A percentile compares a stretch with the other conserved stretches of the same genome.
Conservation (phyloP, 1,140 invertebrate genomes). For the Sitodiplosis mosellana region DNA sequence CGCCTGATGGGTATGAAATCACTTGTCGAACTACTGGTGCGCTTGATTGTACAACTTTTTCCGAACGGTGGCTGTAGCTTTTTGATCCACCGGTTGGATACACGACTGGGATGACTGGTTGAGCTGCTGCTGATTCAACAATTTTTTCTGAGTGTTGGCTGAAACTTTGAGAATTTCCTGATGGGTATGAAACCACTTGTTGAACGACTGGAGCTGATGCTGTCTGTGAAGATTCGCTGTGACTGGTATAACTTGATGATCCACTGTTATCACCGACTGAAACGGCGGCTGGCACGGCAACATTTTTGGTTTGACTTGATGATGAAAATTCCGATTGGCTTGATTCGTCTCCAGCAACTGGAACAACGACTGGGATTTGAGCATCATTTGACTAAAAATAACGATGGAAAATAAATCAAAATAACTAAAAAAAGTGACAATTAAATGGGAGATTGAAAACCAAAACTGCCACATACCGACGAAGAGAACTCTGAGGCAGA, state of each 20-base stretch:
- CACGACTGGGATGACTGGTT: constrained; percentile 6
- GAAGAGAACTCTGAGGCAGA: too few relatives aligned
- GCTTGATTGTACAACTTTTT: constrained; percentile 4
- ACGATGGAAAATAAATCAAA: too few relatives aligned
- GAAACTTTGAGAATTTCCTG: not conserved
- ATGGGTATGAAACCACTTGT: too few relatives aligned
- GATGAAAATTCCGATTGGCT: not conserved
- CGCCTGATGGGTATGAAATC: not conserved
- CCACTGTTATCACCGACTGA: not conserved
- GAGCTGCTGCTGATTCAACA: not conserved
- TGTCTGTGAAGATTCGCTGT: too few relatives aligned
- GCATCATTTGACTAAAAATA: too few relatives aligned
- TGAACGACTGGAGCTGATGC: not conserved
- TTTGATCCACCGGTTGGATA: constrained; percentile 12
- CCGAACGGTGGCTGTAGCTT: constrained; percentile 9
- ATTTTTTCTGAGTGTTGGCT: not conserved
- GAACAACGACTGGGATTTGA: too few relatives aligned
- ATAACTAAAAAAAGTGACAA: too few relatives aligned
- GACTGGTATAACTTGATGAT: not conserved
- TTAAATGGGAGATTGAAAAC: too few relatives aligned
- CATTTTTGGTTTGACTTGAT: not conserved
- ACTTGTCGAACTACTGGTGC: not conserved
- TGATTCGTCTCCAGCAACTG: not conserved
- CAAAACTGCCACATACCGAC: too few relatives aligned
- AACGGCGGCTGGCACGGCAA: not conserved